Percentiles rank a stretch among this genome's conserved stretches.
Evolutionary conservation across 1,140 invertebrate species (phyloP).

Genomic region (Philaenus spumarius): DNA sequence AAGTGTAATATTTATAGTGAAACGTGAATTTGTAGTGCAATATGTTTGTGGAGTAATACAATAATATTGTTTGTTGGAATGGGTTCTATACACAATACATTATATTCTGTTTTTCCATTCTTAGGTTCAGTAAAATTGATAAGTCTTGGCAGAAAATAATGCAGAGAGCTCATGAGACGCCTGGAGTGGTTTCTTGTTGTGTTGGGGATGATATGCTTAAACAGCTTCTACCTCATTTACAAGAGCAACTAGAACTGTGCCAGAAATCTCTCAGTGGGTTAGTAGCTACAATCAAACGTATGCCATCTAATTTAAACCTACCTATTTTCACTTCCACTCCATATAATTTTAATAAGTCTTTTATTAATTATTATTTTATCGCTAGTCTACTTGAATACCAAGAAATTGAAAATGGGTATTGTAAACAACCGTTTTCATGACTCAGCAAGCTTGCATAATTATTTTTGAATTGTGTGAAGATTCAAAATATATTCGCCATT

Average conservation of each 20-base stretch:
- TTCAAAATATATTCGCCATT: too few relatives aligned
- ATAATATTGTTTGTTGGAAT: neutral
- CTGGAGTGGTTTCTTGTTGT: conserved; percentile 91
- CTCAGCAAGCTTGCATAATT: too few relatives aligned
- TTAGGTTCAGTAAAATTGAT: conserved; percentile 89
- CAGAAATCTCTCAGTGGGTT: conserved; percentile 93
- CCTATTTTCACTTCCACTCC: too few relatives aligned
- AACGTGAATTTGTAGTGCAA: neutral
- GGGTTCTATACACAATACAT: neutral
- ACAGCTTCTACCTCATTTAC: conserved; percentile 88
- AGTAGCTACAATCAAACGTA: conserved; percentile 17
- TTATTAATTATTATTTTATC: too few relatives aligned
- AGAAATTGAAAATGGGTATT: too few relatives aligned
- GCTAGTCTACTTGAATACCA: too few relatives aligned
- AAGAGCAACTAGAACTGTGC: conserved; percentile 93
- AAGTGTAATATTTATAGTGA: too few relatives aligned
- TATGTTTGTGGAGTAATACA: neutral
- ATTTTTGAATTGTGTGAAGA: too few relatives aligned
- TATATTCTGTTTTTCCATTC: neutral
- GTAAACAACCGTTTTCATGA: too few relatives aligned
- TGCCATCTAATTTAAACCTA: too few relatives aligned
- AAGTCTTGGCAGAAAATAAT: conserved; percentile 99
- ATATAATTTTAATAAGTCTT: too few relatives aligned
- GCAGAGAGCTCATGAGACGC: conserved; percentile 89
- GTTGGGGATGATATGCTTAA: conserved; percentile 91